A percentile compares a stretch with the other conserved stretches of the same genome.
Evolutionary conservation across 2,113 vertebrate genomes (phyloP).

Genomic region (Holacanthus passer): DNA sequence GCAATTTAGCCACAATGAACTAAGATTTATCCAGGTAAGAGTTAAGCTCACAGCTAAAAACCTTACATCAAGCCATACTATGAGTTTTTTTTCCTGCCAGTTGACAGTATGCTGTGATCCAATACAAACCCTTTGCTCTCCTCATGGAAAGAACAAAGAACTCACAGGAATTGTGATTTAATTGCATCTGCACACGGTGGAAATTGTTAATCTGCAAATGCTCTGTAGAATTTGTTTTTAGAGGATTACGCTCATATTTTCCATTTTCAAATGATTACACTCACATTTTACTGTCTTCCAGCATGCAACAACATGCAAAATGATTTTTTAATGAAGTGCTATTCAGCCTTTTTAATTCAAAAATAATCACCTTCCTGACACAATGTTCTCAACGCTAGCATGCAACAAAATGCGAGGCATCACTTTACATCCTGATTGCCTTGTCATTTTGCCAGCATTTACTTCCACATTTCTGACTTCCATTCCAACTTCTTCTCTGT

Average conservation of each 20-base stretch:
- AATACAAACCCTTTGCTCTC: not conserved
- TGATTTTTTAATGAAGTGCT: slow-evolving; percentile 1
- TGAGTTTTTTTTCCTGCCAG: not conserved
- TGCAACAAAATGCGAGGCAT: slow-evolving; percentile 22
- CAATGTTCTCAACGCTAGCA: slow-evolving; percentile 18
- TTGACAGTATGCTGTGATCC: slow-evolving; percentile 2
- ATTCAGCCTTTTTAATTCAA: slow-evolving; percentile 16
- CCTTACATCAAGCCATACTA: not conserved
- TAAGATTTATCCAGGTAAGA: not conserved
- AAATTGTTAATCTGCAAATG: slow-evolving; percentile 1
- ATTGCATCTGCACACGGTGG: not conserved
- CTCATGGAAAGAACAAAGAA: not conserved
- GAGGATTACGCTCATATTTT: not conserved
- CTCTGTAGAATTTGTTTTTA: slow-evolving; percentile 14
- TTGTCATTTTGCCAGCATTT: slow-evolving; percentile 31
- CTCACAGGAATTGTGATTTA: not conserved
- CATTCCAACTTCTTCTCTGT: slow-evolving; percentile 34
- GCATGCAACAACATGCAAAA: slow-evolving; percentile 8
- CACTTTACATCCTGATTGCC: slow-evolving; percentile 33
- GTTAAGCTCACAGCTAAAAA: not conserved
- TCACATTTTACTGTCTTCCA: not conserved
- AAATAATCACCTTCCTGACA: slow-evolving; percentile 43
- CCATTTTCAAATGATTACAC: not conserved
- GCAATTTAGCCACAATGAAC: not conserved
- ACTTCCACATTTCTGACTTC: slow-evolving; percentile 33